These are phyloP conservation scores for Sinocyclocheilus maitianheensis DNA, from an alignment of 2,113 vertebrate species.

Conservation along the genomic window DNA sequence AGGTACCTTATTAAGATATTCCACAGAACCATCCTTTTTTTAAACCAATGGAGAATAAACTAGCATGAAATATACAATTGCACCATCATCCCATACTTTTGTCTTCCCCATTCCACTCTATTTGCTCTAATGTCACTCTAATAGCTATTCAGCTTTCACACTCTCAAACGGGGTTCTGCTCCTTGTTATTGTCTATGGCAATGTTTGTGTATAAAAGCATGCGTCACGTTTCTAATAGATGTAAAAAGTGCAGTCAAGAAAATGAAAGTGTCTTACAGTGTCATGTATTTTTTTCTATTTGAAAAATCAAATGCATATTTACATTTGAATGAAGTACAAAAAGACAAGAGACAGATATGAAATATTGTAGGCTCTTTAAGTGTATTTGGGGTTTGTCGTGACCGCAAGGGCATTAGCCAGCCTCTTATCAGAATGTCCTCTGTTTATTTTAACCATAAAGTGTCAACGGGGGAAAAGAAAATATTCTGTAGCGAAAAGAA, in stretches of 20 bases:
- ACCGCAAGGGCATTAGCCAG: neutral
- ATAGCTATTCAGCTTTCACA: neutral
- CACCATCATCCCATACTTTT: neutral
- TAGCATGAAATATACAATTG: neutral
- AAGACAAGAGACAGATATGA: conserved; percentile 3
- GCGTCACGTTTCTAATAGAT: conserved; percentile 72
- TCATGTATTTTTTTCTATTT: conserved; percentile 79
- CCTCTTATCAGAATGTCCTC: neutral
- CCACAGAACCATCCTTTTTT: neutral
- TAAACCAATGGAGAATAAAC: neutral
- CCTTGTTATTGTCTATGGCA: conserved; percentile 65
- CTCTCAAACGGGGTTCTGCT: conserved; percentile 63
- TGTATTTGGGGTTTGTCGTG: conserved; percentile 36
- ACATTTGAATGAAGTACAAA: conserved; percentile 57
- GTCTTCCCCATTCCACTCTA: neutral
- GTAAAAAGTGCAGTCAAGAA: conserved; percentile 73
- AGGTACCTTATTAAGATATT: neutral
- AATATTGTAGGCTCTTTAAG: conserved; percentile 4
- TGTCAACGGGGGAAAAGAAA: conserved; percentile 51
- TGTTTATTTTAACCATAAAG: conserved; percentile 11
- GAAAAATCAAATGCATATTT: conserved; percentile 60
- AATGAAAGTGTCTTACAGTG: conserved; percentile 69
- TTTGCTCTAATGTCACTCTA: neutral
- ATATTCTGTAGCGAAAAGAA: conserved; percentile 68
- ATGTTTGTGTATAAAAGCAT: conserved; percentile 76